phyloP scores from a whole-genome alignment of 2,888 invertebrate species.

The Orthonychiurus folsomi region DNA sequence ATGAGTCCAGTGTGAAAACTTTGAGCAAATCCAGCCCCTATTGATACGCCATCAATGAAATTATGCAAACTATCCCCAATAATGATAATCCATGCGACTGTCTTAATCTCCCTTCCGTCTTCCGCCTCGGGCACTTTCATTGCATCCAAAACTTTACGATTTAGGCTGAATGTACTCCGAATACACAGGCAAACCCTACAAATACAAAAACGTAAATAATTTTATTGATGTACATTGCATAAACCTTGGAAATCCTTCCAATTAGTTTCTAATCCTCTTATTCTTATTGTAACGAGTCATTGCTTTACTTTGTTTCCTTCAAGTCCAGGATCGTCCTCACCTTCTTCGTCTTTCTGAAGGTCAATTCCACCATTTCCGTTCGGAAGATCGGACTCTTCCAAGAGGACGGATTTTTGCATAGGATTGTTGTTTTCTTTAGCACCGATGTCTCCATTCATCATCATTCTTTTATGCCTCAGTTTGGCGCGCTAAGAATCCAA shows the following conservation, averaged over 20 bases:
- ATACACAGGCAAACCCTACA: conserved; percentile 26
- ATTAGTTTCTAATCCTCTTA: neutral
- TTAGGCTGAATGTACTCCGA: conserved; percentile 38
- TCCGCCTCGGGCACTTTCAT: conserved; percentile 3
- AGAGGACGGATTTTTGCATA: neutral
- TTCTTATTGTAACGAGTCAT: neutral
- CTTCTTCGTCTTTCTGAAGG: neutral
- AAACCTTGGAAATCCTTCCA: neutral
- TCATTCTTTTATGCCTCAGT: neutral
- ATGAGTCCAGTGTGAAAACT: conserved; percentile 50
- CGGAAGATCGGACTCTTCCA: neutral
- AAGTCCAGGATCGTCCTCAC: neutral
- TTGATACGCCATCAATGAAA: conserved; percentile 53
- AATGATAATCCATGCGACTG: conserved; percentile 55
- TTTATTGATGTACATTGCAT: no score
- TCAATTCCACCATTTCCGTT: neutral
- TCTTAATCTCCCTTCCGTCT: conserved; percentile 42
- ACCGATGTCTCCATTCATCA: neutral
- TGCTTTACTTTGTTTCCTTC: neutral
- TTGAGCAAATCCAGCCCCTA: conserved; percentile 52
- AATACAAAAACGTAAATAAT: no score
- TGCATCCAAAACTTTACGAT: conserved; percentile 19
- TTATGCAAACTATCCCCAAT: conserved; percentile 55
- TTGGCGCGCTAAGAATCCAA: neutral
- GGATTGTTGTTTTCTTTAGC: neutral